Evolutionary conservation across 2,888 invertebrate species (phyloP).

Genomic region (Zaprionus lineosus): DNA sequence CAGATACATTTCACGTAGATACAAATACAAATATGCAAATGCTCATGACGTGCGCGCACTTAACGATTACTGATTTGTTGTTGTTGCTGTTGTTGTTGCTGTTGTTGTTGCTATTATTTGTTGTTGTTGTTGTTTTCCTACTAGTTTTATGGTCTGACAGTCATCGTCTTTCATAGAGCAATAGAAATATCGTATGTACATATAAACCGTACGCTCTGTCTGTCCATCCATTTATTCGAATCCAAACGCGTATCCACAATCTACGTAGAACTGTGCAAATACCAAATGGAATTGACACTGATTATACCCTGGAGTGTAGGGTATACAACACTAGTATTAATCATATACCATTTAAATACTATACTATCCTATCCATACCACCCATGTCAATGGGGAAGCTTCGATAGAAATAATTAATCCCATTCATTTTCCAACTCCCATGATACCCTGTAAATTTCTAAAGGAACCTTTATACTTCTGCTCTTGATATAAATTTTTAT

Average conservation of each 20-base stretch:
- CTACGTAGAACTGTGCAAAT: slow-evolving; percentile 42
- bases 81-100: slow-evolving; percentile 22
- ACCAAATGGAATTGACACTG: slow-evolving; percentile 47
- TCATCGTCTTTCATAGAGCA: slow-evolving; percentile 40
- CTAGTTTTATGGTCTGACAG: slow-evolving; percentile 44
- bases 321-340: background rate
- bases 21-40: slow-evolving; percentile 51
- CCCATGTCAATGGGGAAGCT: too few species aligned
- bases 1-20: slow-evolving; percentile 47
- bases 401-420: too few species aligned
- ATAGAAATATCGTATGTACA: slow-evolving; percentile 1
- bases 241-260: slow-evolving; percentile 5
- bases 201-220: background rate
- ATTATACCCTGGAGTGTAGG: background rate
- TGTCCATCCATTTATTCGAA: slow-evolving; percentile 3
- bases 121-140: slow-evolving; percentile 21
- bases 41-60: slow-evolving; percentile 54
- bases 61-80: slow-evolving; percentile 33
- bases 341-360: too few species aligned
- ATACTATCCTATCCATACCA: too few species aligned
- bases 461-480: too few species aligned
- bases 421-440: too few species aligned
- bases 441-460: too few species aligned
- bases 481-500: too few species aligned
- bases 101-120: slow-evolving; percentile 16